These are phyloP conservation scores for Hylia prasina DNA, from an alignment of 2,113 vertebrate genomes.

Conservation along the genomic window DNA sequence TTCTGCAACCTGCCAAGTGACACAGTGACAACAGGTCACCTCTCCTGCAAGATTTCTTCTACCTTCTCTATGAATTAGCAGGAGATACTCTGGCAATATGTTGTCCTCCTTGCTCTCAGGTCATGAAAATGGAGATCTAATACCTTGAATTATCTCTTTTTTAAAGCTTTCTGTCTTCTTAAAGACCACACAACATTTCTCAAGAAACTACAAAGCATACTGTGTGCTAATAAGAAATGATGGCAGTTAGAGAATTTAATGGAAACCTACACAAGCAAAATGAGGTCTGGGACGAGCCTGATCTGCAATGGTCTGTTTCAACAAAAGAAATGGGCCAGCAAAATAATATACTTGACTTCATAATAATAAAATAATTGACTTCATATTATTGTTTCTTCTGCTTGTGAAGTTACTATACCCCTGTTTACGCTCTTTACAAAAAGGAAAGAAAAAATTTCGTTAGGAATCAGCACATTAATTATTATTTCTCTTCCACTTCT, in stretches of 20 bases:
- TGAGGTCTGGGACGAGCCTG: neutral
- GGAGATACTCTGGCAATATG: neutral
- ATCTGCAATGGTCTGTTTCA: neutral
- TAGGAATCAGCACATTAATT: neutral
- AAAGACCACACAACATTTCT: neutral
- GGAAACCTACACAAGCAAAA: neutral
- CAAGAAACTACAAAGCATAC: neutral
- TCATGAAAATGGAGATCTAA: neutral
- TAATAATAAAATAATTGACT: too few relatives aligned
- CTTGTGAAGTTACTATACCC: neutral
- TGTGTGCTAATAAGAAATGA: neutral
- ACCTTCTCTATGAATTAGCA: neutral
- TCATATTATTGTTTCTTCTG: neutral
- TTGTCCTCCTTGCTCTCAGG: neutral
- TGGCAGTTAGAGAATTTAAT: neutral
- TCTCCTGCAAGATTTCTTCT: neutral
- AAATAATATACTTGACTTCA: neutral
- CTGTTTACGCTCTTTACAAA: neutral
- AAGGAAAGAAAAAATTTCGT: neutral
- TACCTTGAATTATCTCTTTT: neutral
- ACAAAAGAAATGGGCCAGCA: neutral
- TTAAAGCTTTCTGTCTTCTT: neutral
- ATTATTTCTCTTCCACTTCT: neutral
- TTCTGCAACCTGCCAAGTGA: neutral
- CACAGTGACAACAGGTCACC: neutral